Percentiles rank a stretch among this genome's conserved stretches.
phyloP scores from a whole-genome alignment of 2,113 vertebrate genomes.

The Crypturellus undulatus region DNA sequence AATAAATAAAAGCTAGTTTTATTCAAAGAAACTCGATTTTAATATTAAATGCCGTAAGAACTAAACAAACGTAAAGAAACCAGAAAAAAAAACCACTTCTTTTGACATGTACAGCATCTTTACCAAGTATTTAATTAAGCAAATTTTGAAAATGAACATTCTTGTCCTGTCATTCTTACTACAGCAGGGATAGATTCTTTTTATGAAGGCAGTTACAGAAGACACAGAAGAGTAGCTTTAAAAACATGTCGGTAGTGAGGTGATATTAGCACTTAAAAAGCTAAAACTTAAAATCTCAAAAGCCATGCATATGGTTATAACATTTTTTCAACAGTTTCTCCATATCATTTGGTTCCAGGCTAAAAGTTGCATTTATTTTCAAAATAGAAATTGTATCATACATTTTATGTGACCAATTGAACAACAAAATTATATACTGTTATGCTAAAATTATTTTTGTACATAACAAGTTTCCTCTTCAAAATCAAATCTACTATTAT shows the following conservation, averaged over 20 bases:
- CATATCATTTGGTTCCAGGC: background rate
- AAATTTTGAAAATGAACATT: background rate
- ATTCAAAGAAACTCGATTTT: background rate
- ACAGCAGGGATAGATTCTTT: background rate
- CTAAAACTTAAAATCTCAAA: background rate
- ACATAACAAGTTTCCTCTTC: background rate
- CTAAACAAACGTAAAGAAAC: background rate
- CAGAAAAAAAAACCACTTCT: background rate
- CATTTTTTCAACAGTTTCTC: background rate
- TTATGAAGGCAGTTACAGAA: background rate
- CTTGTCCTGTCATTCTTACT: background rate
- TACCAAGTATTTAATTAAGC: background rate
- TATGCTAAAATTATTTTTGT: background rate
- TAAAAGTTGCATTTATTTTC: background rate
- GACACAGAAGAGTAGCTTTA: background rate
- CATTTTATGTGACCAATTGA: background rate
- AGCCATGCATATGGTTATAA: background rate
- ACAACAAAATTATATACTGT: background rate
- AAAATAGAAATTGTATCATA: background rate
- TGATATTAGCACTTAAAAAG: background rate
- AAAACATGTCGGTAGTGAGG: background rate
- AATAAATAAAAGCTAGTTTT: constrained; percentile 23
- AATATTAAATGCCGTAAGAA: background rate
- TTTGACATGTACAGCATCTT: background rate
- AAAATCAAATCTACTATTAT: background rate